Base-by-base conservation (phyloP, 2,888 invertebrate species). In the Stenotaenia linearis region DNA sequence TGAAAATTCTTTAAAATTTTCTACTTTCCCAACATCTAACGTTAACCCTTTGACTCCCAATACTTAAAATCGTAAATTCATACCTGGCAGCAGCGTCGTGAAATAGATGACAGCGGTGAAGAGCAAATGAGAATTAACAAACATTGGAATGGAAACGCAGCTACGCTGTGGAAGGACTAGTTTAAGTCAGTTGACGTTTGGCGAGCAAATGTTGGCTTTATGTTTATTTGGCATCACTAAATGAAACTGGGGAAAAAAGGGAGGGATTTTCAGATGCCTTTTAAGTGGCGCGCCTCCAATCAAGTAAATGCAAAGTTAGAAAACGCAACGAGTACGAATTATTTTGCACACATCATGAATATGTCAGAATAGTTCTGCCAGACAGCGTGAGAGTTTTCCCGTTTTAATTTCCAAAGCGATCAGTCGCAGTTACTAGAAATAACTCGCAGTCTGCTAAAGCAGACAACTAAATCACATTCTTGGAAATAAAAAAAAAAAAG, bases 391-490 rank as follows among this genome's bases (percentile, higher is more conserved):
- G 61, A 61, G 61, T 61, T 61, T 61, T 23, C 25, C 15, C 25
- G 61, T 61, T 61, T 61, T 61, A 61, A 61, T 61, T 61, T 61
- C 25, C 25, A 25, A 23, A 61, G 25, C 25, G 61, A 61, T 61
- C 61, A 61, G 61, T 61, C 61, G 61, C 61, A 61, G 61, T 61
- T 61, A 25, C 61, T 61, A 61, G 61, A 61, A 61, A 61, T 61
- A 61, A 61, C 61, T 15, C 23, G 61, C 61, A 61, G 61, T 61
- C 61, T 61, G 61, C 61, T 61, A 61, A 61, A 61, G 61, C 61
- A 61, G 61, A 61, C 61, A 61, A 61, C 61, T 61, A 61, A 61
- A 61, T 61, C 61, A 61, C 61, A 61, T 28, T 61, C 61, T 61
- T 25, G 61, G 25, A 61, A 61, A 61, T 7, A 23, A 0, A 61